A percentile compares a stretch with the other conserved stretches of the same genome.
These are phyloP conservation scores for Chamaetylas fuelleborni DNA, from an alignment of 2,113 vertebrate genomes.

Conservation along the genomic window DNA sequence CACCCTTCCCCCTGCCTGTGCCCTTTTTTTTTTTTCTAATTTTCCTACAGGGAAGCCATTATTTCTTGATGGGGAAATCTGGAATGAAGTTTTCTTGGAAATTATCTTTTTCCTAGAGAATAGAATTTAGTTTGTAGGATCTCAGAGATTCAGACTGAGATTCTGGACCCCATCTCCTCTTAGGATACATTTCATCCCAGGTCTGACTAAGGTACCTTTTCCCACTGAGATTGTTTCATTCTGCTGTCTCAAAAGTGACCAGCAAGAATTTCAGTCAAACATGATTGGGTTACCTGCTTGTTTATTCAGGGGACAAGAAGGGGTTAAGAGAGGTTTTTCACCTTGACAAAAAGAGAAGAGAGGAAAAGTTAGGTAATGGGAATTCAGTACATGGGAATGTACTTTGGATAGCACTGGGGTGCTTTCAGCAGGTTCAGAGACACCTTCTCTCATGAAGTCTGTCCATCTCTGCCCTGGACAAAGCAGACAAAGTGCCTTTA, in stretches of 20 bases:
- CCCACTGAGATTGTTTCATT: neutral
- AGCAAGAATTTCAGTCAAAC: neutral
- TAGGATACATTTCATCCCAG: neutral
- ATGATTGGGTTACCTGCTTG: neutral
- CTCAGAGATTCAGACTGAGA: neutral
- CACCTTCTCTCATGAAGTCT: fast-evolving
- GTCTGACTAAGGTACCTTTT: neutral
- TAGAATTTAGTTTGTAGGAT: neutral
- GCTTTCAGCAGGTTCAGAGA: neutral
- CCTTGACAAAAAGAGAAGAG: neutral
- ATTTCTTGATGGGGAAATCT: neutral
- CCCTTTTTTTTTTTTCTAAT: neutral
- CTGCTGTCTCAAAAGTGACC: neutral
- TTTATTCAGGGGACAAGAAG: neutral
- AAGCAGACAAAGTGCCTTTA: neutral
- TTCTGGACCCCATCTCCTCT: neutral
- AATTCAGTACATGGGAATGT: neutral
- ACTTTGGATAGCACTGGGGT: neutral
- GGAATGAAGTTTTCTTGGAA: slow-evolving; percentile 22
- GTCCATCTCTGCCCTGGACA: neutral
- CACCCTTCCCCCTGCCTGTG: neutral
- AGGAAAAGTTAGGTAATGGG: neutral
- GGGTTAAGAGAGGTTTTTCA: neutral
- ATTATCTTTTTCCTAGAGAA: neutral
- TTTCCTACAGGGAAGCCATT: neutral